Conservation (phyloP, 2,113 vertebrate genomes). For the Cyprinodon tularosa region DNA sequence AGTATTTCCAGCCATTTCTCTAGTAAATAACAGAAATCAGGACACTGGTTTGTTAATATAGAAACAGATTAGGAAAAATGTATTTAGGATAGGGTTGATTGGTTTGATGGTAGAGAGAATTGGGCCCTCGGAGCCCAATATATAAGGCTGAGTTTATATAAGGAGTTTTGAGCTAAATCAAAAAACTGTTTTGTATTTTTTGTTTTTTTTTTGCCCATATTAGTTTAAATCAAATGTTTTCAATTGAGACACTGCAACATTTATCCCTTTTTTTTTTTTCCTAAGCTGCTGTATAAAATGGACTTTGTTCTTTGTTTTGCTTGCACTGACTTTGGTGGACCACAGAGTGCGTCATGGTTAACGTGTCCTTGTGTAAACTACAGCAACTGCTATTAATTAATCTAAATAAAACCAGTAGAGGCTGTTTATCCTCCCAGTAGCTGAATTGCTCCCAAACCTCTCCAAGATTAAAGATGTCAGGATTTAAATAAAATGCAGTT, state of each 20-base stretch:
- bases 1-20: background rate
- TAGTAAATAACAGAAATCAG: background rate
- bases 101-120: background rate
- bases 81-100: background rate
- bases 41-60: background rate
- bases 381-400: conserved; percentile 3
- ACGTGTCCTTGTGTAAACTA: background rate
- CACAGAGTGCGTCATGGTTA: conserved; percentile 15
- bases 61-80: background rate
- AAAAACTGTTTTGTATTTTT: background rate
- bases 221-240: conserved; percentile 20
- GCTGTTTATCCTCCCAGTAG: background rate
- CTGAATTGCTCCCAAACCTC: background rate
- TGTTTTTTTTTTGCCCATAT: background rate
- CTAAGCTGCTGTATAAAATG: background rate
- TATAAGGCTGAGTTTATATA: background rate
- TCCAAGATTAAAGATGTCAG: background rate
- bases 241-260: conserved; percentile 23
- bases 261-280: background rate
- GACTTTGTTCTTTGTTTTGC: background rate
- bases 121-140: background rate
- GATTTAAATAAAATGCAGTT: background rate
- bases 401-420: conserved; percentile 42
- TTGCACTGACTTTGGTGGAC: conserved; percentile 32
- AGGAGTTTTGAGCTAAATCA: background rate